Evolutionary conservation across 92 coral and sea anemone species (phyloP).

Genomic region (Isaurus tuberculatus): DNA sequence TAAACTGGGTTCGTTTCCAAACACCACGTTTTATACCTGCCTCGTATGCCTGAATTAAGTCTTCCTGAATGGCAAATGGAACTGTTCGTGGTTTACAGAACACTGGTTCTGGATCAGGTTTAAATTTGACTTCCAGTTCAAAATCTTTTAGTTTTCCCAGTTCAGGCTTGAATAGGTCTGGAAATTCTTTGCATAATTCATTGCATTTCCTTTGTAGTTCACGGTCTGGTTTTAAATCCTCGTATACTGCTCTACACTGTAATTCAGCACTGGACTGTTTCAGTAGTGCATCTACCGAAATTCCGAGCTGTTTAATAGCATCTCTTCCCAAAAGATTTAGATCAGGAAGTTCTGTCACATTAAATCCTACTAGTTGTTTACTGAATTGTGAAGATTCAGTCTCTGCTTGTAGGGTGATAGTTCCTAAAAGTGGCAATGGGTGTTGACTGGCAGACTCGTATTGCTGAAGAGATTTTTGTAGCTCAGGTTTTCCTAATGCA

Average conservation of each 20-base stretch:
- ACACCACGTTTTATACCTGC: too few species aligned
- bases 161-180: too few species aligned
- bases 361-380: slow-evolving; percentile 9
- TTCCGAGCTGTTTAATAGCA: too few species aligned
- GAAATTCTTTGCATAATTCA: slow-evolving; percentile 51
- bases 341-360: slow-evolving; percentile 2
- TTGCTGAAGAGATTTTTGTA: not conserved
- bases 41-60: not conserved
- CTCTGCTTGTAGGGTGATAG: not conserved
- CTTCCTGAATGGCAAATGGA: not conserved
- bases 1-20: too few species aligned
- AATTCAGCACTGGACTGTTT: slow-evolving; percentile 5
- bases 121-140: slow-evolving; percentile 49
- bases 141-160: too few species aligned
- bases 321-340: slow-evolving; percentile 31
- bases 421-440: too few species aligned
- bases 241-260: slow-evolving; percentile 25
- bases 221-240: slow-evolving; percentile 11
- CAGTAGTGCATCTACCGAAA: not conserved
- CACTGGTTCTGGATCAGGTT: slow-evolving; percentile 1
- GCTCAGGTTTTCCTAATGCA: too few species aligned
- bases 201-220: slow-evolving; percentile 45
- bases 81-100: not conserved
- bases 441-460: too few species aligned
- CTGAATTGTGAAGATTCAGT: slow-evolving; percentile 2